phyloP scores from a whole-genome alignment of 1,140 invertebrate species.

The Phymastichus coffea region DNA sequence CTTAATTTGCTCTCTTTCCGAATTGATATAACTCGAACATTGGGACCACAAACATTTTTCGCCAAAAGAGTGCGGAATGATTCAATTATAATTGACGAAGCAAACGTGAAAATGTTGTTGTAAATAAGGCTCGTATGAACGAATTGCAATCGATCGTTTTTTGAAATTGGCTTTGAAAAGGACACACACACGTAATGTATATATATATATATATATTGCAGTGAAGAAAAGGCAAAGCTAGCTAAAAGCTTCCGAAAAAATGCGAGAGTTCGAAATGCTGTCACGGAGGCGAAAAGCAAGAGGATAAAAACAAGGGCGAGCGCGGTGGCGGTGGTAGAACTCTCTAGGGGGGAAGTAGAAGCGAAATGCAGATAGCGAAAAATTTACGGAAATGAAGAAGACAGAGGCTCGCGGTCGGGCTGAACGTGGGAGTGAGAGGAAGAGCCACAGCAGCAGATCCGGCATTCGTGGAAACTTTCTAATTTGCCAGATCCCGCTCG shows the following conservation, averaged over 20 bases:
- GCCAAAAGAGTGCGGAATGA: too few species aligned
- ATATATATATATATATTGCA: too few species aligned
- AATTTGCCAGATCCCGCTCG: slow-evolving; percentile 19
- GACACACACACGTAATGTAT: too few species aligned
- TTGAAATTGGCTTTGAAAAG: too few species aligned
- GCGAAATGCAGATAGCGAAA: background rate
- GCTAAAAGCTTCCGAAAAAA: slow-evolving; percentile 14
- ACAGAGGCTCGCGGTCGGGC: background rate
- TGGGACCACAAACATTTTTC: too few species aligned
- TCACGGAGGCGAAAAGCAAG: background rate
- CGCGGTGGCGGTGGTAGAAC: background rate
- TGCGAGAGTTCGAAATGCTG: background rate
- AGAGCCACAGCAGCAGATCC: background rate
- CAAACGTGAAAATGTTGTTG: too few species aligned
- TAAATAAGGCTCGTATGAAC: too few species aligned
- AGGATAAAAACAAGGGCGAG: background rate
- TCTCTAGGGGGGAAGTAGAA: background rate
- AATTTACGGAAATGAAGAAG: slow-evolving; percentile 11
- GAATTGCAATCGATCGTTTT: too few species aligned
- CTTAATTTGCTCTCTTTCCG: too few species aligned
- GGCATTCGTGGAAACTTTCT: slow-evolving; percentile 27
- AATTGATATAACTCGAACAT: too few species aligned
- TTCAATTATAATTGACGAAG: too few species aligned
- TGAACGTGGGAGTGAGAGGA: background rate
- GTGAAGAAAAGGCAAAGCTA: too few species aligned